These are phyloP conservation scores for Aphaenogaster rudis DNA, from an alignment of 1,140 invertebrate species.

Conservation along the genomic window DNA sequence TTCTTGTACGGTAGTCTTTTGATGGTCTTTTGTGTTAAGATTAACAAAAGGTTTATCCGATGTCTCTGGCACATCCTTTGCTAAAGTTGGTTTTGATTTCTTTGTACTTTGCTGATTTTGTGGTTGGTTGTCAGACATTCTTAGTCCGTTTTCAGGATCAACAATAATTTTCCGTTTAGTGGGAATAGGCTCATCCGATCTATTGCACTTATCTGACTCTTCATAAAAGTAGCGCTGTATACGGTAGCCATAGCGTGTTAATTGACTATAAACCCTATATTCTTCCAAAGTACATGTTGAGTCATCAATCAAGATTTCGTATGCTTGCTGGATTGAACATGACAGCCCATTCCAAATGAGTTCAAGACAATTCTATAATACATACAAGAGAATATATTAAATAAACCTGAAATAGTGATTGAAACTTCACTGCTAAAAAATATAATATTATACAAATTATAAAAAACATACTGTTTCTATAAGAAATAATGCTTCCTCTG, in stretches of 20 bases:
- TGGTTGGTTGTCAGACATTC: slow-evolving; percentile 69
- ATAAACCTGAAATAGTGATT: slow-evolving; percentile 9
- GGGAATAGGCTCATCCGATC: slow-evolving; percentile 59
- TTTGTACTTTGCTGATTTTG: slow-evolving; percentile 27
- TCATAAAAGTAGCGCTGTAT: slow-evolving; percentile 82
- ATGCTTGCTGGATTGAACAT: slow-evolving; percentile 89
- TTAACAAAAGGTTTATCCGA: not conserved
- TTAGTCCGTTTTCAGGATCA: slow-evolving; percentile 80
- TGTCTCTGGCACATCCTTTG: not conserved
- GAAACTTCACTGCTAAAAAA: not conserved
- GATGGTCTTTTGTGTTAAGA: not conserved
- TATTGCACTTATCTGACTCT: slow-evolving; percentile 62
- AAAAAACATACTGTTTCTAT: slow-evolving; percentile 88
- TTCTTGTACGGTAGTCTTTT: not conserved
- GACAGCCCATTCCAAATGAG: slow-evolving; percentile 87
- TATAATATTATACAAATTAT: slow-evolving; percentile 1
- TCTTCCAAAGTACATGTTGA: slow-evolving; percentile 86
- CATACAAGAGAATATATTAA: slow-evolving; percentile 65
- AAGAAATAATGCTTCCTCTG: slow-evolving; percentile 89
- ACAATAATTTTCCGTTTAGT: slow-evolving; percentile 81
- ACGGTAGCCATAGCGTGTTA: slow-evolving; percentile 88
- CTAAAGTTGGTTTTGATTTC: not conserved
- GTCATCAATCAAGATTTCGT: slow-evolving; percentile 87
- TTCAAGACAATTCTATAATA: slow-evolving; percentile 88
- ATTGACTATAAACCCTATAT: slow-evolving; percentile 89